These are phyloP conservation scores for Orussus abietinus DNA, from an alignment of 1,140 invertebrate genomes.

Conservation along the genomic window DNA sequence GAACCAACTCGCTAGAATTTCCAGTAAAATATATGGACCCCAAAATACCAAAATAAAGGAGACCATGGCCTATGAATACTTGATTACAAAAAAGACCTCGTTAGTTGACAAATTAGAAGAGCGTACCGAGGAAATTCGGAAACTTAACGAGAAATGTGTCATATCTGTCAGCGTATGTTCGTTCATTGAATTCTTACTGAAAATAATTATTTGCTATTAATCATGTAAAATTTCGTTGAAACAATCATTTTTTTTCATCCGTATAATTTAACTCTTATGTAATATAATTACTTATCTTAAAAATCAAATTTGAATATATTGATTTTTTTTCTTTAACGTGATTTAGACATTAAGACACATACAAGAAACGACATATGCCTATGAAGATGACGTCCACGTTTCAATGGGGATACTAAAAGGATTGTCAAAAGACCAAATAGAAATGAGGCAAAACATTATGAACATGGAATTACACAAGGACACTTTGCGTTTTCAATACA, in stretches of 20 bases:
- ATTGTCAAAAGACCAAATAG: background rate
- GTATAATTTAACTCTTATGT: background rate
- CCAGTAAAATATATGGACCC: too few relatives aligned
- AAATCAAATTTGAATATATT: background rate
- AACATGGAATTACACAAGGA: constrained; percentile 11
- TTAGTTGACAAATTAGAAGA: constrained; percentile 15
- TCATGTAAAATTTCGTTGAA: background rate
- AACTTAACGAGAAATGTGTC: constrained; percentile 6
- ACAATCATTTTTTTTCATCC: background rate
- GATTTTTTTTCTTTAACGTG: background rate
- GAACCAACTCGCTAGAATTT: constrained; percentile 2
- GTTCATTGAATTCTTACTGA: background rate
- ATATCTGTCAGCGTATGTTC: constrained; percentile 10
- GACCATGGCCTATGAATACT: constrained; percentile 20
- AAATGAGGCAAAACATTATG: background rate
- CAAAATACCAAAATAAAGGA: constrained; percentile 1
- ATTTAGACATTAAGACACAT: constrained; percentile 14
- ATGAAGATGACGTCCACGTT: constrained; percentile 3
- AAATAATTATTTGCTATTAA: background rate
- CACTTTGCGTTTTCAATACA: background rate
- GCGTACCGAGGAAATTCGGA: constrained; percentile 12
- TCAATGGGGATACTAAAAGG: background rate
- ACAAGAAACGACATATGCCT: constrained; percentile 8
- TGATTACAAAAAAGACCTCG: constrained; percentile 7
- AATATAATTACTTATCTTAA: background rate